These are phyloP conservation scores for Psilopsiagon aurifrons DNA, from an alignment of 2,113 vertebrate genomes.

Conservation along the genomic window DNA sequence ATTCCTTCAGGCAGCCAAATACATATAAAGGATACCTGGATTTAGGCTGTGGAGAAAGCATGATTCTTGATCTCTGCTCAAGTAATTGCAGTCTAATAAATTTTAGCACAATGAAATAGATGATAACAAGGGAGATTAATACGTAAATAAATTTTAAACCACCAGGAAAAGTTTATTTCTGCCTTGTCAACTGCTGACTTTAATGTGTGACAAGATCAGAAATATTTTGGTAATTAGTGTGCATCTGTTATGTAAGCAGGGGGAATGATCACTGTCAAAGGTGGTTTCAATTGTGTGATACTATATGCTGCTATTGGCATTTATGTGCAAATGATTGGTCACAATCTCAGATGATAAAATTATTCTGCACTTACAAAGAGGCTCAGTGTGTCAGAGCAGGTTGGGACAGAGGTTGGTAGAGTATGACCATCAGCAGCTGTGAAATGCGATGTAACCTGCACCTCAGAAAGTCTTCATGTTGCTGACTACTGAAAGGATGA, in stretches of 20 bases:
- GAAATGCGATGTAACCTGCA: neutral
- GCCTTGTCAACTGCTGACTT: neutral
- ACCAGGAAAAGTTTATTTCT: neutral
- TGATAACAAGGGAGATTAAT: neutral
- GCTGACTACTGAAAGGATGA: neutral
- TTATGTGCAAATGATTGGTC: neutral
- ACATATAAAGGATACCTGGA: neutral
- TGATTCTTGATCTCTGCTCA: neutral
- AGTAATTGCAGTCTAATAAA: neutral
- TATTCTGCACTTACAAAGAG: neutral
- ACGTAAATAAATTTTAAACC: neutral
- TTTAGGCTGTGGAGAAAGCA: neutral
- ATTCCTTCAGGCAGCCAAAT: neutral
- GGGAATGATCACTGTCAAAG: neutral
- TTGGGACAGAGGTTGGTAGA: neutral
- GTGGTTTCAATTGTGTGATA: neutral
- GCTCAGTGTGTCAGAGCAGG: neutral
- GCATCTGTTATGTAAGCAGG: neutral
- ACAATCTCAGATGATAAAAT: neutral
- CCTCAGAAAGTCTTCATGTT: neutral
- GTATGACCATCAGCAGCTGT: neutral
- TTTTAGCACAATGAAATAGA: neutral
- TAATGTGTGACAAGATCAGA: neutral
- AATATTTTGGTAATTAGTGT: neutral
- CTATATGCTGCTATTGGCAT: neutral